Conservation (phyloP, 2,113 vertebrate species). For the Tyto alba region DNA sequence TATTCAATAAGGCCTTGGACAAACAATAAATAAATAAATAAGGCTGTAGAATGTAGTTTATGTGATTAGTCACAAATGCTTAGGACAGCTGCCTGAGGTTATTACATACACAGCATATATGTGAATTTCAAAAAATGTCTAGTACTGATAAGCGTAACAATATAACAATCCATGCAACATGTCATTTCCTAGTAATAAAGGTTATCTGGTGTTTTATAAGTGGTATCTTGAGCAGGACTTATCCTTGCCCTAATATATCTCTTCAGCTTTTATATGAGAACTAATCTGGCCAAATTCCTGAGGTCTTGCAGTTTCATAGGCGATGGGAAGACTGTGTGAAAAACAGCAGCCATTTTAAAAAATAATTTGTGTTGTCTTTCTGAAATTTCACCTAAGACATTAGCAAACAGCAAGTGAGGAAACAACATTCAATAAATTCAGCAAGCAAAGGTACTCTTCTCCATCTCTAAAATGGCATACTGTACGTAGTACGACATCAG, state of each 20-base stretch:
- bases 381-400: neutral
- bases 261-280: neutral
- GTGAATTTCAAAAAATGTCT: neutral
- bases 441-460: neutral
- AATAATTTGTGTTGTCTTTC: neutral
- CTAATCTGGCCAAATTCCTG: neutral
- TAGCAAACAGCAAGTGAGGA: neutral
- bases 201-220: neutral
- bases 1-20: neutral
- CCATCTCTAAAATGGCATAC: neutral
- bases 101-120: too few relatives aligned
- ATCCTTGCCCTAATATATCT: neutral
- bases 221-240: neutral
- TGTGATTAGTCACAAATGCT: neutral
- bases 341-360: neutral
- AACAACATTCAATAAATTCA: neutral
- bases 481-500: neutral
- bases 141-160: neutral
- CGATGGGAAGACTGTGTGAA: neutral
- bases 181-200: neutral
- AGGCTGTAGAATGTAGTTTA: neutral
- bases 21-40: neutral
- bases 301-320: neutral
- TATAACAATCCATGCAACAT: neutral
- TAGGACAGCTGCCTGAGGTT: neutral